Base-by-base conservation (phyloP, 2,797 vertebrate genomes). In the Tenualosa thibaudeaui region DNA sequence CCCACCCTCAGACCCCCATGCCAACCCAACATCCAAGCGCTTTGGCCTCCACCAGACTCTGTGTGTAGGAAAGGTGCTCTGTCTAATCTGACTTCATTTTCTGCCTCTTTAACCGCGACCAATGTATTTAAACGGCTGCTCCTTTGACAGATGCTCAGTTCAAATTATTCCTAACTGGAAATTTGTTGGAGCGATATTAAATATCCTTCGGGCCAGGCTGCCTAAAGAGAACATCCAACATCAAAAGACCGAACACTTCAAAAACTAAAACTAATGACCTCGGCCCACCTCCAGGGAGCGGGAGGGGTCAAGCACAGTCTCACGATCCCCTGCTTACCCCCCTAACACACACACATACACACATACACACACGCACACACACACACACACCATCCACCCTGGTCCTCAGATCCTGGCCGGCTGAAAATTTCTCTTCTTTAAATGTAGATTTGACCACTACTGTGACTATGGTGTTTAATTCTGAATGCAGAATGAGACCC, bases 111-210 rank as follows among this genome's bases (percentile, higher is more conserved):
- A 95, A 95, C 94, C 91, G 92, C 94, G 94, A 96, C 95, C 94
- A 94, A 95, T 94, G 94, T 95, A 95, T 96, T 96, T 96, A 95
- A 95, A 95, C 93, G 93, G 92, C 93, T 92, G 93, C 94, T 95
- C 94, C 94, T 95, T 95, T 93, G 94, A 95, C 95, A 95, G 94
- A 96, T 95, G 93, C 94, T 94, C 92, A 89, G 93, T 93, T 95
- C 92, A 94, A 96, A 96, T 96, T 95, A 96, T 96, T 95, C 94
- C 93, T 93, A 95, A 95, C 95, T 94, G 92, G 94, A 95, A 96
- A 96, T 95, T 95, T 95, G 94, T 92, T 91, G 92, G 92, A 95
- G 94, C 91, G 93, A 96, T 96, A 96, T 96, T 94, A 94, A 95
- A 96, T 95, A 93, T 95, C 94, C 96, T 95, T 92, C 90, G 92